Base-by-base conservation (phyloP, 2,888 invertebrate species). In the Drosophila niveifrons region DNA sequence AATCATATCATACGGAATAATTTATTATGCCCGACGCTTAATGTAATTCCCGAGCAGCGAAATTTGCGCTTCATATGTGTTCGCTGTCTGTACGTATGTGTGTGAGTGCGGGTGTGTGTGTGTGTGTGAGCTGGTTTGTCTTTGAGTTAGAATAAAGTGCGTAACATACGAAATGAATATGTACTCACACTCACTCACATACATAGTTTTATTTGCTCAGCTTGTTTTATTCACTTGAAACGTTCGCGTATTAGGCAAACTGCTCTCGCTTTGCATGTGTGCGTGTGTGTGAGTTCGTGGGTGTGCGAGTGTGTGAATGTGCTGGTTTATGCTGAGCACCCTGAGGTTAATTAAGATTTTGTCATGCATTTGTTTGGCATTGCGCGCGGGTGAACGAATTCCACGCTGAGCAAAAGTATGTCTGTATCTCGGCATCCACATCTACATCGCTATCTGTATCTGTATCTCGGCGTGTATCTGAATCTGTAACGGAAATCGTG, bases 1-100 rank as follows among this genome's bases (percentile, higher is more conserved):
- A 86, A 87, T 86, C 85, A 87, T 86, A 87, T 86, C 85, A 87
- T 85, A 86, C 87, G 85, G 87, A 86, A 86, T 87, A 86, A 86
- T 86, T 86, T 86, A 86, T 86, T 86, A 87, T 86, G 85, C 81
- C 68, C 82, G 78, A 75, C 87, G 87, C 87, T 87, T 87, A 86
- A 86, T 86, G 83, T 87, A 80, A 86, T 87, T 87, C 87, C 81
- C 81, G 78, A 79, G 83, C 72, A 82, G 74, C 70, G 69, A 72
- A 80, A 80, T 79, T 71, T 73, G 66, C 61, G 68, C 63, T 11
- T 47, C 39, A 65, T 62, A 76, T 76, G 69, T 41, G 44, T 34
- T 50, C n/a, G n/a, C 50, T n/a, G 31, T 41, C 52, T 52, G 31
- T 44, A 6, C 23, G 43, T n/a, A n/a, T 29, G 48, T 47, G 36